Evolutionary conservation across 2,797 vertebrate genomes (phyloP), one percentile per base, ranked within the genome.

Genomic region (Micromesistius poutassou): DNA sequence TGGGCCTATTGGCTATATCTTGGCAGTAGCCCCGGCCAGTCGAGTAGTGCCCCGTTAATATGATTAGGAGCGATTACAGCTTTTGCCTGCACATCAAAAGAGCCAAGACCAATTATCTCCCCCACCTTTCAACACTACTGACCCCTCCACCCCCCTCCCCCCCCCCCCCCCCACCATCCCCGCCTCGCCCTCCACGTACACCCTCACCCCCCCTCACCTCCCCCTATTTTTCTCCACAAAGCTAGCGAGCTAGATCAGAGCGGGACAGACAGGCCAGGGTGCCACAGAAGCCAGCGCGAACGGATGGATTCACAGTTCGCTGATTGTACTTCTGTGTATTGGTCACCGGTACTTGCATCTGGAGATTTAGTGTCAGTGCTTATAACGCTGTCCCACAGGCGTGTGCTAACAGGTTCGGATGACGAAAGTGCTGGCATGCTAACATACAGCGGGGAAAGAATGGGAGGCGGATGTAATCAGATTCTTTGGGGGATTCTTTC

Each of bases 51-150:
- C 86, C 87, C 86, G 84, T 92, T 93, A 93, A 94, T 94, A 90
- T 93, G 91, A 94, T 94, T 93, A 93, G 82, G 81, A 77, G 76
- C 85, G 91, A 93, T 94, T 93, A 93, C 78, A 83, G 83, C 30
- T 78, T 81, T 91, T 85, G 87, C 92, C 88, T 92, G 89, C 87
- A 93, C 90, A 94, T 94, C 91, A 93, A 93, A 94, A 89, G 88
- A 93, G 90, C 90, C 91, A 89, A 89, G 85, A 90, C 84, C 91
- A 94, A 93, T 94, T 94, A 93, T 90, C 91, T 91, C 89, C 90
- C 85, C 85, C 85, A 91, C 90, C 87, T 92, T 93, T 93, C 89
- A 89, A 85, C 86, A 75, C 74, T 74, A 80, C 84, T 82, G 76
- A 82, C 79, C 46, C 82, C 83, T 79, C 84, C 77, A 82, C 42